phyloP scores from a whole-genome alignment of 2,113 vertebrate genomes.

The Coracopsis vasa region DNA sequence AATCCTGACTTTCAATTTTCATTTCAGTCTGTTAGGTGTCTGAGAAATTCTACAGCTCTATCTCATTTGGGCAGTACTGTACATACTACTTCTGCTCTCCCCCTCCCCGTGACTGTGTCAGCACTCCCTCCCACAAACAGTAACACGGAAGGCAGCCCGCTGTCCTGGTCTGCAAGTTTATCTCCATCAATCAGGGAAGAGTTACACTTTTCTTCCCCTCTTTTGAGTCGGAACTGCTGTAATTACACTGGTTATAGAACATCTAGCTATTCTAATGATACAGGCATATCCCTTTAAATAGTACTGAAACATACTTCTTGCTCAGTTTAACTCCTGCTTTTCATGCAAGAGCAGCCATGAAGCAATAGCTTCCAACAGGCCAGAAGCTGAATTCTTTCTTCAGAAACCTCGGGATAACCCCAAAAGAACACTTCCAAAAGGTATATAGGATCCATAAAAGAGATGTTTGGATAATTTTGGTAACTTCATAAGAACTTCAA shows the following conservation, averaged over 20 bases:
- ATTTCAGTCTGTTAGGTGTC: not conserved
- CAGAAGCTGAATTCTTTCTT: not conserved
- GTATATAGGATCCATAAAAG: not conserved
- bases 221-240: not conserved
- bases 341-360: not conserved
- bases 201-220: fast-evolving
- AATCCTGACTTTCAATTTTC: not conserved
- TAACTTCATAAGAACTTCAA: not conserved
- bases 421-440: not conserved
- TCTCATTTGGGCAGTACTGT: not conserved
- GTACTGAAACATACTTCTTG: not conserved
- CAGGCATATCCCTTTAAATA: not conserved
- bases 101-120: fast-evolving
- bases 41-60: not conserved
- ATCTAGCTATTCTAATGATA: not conserved
- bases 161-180: not conserved
- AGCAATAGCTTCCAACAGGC: not conserved
- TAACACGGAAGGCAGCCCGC: not conserved
- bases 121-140: not conserved
- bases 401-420: not conserved
- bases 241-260: not conserved
- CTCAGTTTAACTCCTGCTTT: not conserved
- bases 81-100: not conserved
- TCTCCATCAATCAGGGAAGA: not conserved
- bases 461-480: not conserved